phyloP scores from a whole-genome alignment of 2,888 invertebrate genomes.

The Hyposoter didymator region DNA sequence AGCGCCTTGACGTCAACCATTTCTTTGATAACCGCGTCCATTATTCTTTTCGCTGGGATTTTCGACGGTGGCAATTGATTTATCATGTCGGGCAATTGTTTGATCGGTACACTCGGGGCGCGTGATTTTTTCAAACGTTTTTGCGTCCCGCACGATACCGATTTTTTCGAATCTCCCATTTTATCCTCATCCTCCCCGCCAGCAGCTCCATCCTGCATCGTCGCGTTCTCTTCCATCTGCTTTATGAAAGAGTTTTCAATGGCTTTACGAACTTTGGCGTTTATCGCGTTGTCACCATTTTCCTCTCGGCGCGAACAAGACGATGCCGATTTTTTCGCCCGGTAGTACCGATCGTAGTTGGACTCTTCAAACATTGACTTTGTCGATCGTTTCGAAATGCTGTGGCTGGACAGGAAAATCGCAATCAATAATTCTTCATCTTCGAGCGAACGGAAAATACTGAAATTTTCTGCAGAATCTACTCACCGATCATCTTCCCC shows the following conservation, averaged over 20 bases:
- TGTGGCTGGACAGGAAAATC: slow-evolving; percentile 66
- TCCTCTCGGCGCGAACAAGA: slow-evolving; percentile 18
- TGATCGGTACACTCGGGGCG: slow-evolving; percentile 63
- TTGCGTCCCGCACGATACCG: slow-evolving; percentile 27
- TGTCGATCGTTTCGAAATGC: slow-evolving; percentile 78
- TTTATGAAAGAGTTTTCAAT: slow-evolving; percentile 82
- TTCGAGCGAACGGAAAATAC: too few species aligned
- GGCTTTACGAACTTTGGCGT: slow-evolving; percentile 79
- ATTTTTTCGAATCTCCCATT: slow-evolving; percentile 26
- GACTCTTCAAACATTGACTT: slow-evolving; percentile 81
- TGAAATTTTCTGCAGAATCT: too few species aligned
- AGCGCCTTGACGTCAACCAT: slow-evolving; percentile 81
- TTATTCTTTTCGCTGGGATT: slow-evolving; percentile 81
- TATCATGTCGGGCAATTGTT: slow-evolving; percentile 80
- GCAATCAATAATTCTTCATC: too few species aligned
- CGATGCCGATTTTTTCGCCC: slow-evolving; percentile 55
- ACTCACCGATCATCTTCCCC: slow-evolving; percentile 75
- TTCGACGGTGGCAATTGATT: slow-evolving; percentile 77
- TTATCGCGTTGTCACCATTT: slow-evolving; percentile 70
- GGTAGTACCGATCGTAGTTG: slow-evolving; percentile 70
- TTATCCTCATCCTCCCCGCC: background rate
- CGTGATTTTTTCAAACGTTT: slow-evolving; percentile 63
- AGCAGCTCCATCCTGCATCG: slow-evolving; percentile 63
- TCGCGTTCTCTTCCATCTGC: slow-evolving; percentile 80
- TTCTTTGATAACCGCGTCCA: slow-evolving; percentile 84